Evolutionary conservation across 2,888 invertebrate genomes (phyloP), one percentile per base, ranked within the genome.

Genomic region (Melangyna quadrimaculata): DNA sequence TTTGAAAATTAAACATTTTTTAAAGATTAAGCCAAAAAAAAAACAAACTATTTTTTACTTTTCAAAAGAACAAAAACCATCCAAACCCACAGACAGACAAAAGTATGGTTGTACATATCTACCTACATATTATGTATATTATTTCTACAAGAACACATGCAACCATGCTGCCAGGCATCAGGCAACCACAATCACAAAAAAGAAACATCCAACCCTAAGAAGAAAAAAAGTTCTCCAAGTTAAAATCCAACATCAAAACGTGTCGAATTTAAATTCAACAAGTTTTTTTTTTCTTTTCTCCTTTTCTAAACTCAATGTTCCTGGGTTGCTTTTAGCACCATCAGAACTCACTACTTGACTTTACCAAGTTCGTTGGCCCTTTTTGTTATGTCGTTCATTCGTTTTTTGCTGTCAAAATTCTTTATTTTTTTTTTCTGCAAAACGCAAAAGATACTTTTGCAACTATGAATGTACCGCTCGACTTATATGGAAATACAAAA

Each of bases 231-330:
- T n/a, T 27, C 12, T 6, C 17, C n/a, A n/a, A 43, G 27, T 63
- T 27, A 19, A 63, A 43, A 63, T 43, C 17, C 43, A 43, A 63
- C 40, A 43, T 43, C 40, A 45, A 29, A 67, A 67, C 32, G 61
- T 75, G 70, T 71, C 75, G 79, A 84, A 84, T 84, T 79, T 61
- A 59, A 75, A 75, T 84, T 84, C 84, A 84, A 84, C 84, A 84
- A 84, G 79, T 84, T 83, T 79, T 84, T 78, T 75, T 75, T 71
- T 79, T 35, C 67, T 59, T 71, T 65, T 32, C 19, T 2, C 19
- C 1, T 29, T 1, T 4, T 12, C 12, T 35, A 35, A 43, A 40
- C 24, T 27, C 6, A 43, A n/a, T 12, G 10, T 27, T 61, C 9
- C 19, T 17, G 40, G 27, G 63, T 9, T n/a, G 10, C 5, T 10